Evolutionary conservation across 2,888 invertebrate species (phyloP).

Genomic region (Neelides folsomi): DNA sequence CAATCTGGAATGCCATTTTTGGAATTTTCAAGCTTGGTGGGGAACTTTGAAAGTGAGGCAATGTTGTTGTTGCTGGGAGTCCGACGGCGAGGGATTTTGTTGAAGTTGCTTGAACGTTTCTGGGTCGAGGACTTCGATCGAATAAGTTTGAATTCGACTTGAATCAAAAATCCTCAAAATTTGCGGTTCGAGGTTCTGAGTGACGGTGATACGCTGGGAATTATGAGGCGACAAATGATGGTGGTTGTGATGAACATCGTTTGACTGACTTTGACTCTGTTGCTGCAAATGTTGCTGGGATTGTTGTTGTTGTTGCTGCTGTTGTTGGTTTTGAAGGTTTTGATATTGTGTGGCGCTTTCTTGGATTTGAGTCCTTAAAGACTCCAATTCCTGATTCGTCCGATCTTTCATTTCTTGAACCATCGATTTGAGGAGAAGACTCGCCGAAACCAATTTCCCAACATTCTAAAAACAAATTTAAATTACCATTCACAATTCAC

Average conservation of each 20-base stretch:
- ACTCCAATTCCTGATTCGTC: conserved; percentile 26
- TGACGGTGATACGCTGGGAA: not conserved
- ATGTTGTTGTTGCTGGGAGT: too few species aligned
- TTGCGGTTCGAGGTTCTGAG: conserved; percentile 19
- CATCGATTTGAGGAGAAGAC: conserved; percentile 30
- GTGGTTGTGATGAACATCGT: too few species aligned
- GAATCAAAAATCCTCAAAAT: conserved; percentile 32
- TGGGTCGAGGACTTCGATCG: conserved; percentile 33
- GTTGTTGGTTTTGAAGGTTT: conserved; percentile 22
- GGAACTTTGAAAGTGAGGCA: too few species aligned
- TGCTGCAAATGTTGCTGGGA: too few species aligned
- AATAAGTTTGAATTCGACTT: conserved; percentile 32
- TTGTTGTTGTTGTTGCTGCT: conserved; percentile 15
- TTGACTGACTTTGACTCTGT: conserved; percentile 14
- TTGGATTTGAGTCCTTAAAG: conserved; percentile 29
- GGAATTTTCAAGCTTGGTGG: too few species aligned
- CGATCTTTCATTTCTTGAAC: conserved; percentile 31
- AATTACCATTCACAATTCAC: not conserved
- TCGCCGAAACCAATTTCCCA: conserved; percentile 29
- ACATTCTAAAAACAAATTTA: conserved; percentile 19
- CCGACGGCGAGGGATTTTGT: not conserved
- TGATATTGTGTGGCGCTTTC: conserved; percentile 16
- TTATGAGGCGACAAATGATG: not conserved
- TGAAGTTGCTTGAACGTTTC: conserved; percentile 31
- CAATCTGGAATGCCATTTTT: too few species aligned